Percentiles rank a stretch among this genome's conserved stretches.
Conservation (phyloP, 37 sponge, comb jelly and placozoan genomes). For the Hexactinellida sp. region DNA sequence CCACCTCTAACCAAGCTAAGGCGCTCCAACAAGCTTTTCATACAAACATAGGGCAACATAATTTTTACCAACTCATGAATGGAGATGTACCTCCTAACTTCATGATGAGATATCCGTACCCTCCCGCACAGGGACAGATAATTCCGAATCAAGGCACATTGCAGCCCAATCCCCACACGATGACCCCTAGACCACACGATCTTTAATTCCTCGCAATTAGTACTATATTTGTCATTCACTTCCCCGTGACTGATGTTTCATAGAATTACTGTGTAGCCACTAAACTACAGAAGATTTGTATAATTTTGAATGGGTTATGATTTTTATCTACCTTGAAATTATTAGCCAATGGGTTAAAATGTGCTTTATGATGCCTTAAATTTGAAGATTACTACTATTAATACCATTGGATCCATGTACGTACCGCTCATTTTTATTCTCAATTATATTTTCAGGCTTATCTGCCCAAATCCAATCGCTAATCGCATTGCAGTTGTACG, state of each 20-base stretch:
- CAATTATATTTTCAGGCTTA: not conserved
- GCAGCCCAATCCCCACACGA: constrained; percentile 1
- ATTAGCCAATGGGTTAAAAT: not conserved
- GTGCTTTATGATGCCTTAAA: constrained; percentile 15
- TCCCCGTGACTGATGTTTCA: constrained; percentile 10
- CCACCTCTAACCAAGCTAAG: not conserved
- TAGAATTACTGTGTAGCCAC: not conserved
- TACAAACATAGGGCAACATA: not conserved
- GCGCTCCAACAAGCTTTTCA: not conserved
- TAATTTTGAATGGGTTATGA: constrained; percentile 18
- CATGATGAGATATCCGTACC: not conserved
- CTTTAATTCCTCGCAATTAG: constrained; percentile 11
- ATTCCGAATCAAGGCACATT: not conserved
- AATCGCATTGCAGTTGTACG: not conserved
- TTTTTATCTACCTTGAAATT: constrained; percentile 13
- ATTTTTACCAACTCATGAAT: not conserved
- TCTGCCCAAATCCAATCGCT: not conserved
- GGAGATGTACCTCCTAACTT: not conserved
- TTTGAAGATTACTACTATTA: constrained; percentile 14
- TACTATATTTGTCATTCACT: constrained; percentile 5
- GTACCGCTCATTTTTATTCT: not conserved
- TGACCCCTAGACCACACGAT: constrained; percentile 11
- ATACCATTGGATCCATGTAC: constrained; percentile 11
- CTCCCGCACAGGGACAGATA: not conserved
- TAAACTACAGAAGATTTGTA: constrained; percentile 13